Evolutionary conservation across 2,797 vertebrate genomes (phyloP).

Genomic region (Pangasius mekongensis): DNA sequence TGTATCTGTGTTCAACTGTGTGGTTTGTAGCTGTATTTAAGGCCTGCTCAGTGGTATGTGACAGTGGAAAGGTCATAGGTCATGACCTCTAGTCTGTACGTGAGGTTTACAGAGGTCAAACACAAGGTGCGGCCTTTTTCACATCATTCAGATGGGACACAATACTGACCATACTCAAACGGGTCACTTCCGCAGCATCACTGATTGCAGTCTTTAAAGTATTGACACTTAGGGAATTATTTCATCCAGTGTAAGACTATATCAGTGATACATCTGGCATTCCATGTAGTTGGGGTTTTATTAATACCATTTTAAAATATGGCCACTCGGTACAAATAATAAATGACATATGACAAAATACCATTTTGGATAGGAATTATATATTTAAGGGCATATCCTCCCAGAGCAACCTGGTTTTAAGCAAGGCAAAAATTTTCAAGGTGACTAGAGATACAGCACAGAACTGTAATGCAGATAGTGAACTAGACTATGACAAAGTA

Average conservation of each 20-base stretch:
- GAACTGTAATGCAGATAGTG: slow-evolving; percentile 2
- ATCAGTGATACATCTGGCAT: slow-evolving; percentile 20
- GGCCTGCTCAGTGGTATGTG: slow-evolving; percentile 42
- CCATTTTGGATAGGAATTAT: slow-evolving; percentile 2
- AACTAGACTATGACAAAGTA: neutral
- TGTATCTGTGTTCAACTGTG: slow-evolving; percentile 18
- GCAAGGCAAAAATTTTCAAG: neutral
- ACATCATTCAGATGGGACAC: slow-evolving; percentile 43
- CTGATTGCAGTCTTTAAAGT: slow-evolving; percentile 16
- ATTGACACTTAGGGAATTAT: slow-evolving; percentile 1
- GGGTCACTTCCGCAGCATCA: slow-evolving; percentile 30
- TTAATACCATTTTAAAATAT: slow-evolving; percentile 19
- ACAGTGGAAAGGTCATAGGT: slow-evolving; percentile 46
- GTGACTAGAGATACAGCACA: slow-evolving; percentile 3
- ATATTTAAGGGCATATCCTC: slow-evolving; percentile 11
- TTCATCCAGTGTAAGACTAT: slow-evolving; percentile 42
- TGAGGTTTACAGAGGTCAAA: slow-evolving; percentile 51
- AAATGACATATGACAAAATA: slow-evolving; percentile 13
- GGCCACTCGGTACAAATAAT: neutral
- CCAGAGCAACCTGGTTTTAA: neutral
- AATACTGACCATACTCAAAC: slow-evolving; percentile 42
- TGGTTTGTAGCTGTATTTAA: slow-evolving; percentile 33
- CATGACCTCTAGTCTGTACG: slow-evolving; percentile 26
- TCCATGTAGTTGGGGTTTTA: slow-evolving; percentile 12
- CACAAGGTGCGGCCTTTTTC: slow-evolving; percentile 53